Evolutionary conservation across 2,888 invertebrate genomes (phyloP).

Genomic region (Lithophane socia): DNA sequence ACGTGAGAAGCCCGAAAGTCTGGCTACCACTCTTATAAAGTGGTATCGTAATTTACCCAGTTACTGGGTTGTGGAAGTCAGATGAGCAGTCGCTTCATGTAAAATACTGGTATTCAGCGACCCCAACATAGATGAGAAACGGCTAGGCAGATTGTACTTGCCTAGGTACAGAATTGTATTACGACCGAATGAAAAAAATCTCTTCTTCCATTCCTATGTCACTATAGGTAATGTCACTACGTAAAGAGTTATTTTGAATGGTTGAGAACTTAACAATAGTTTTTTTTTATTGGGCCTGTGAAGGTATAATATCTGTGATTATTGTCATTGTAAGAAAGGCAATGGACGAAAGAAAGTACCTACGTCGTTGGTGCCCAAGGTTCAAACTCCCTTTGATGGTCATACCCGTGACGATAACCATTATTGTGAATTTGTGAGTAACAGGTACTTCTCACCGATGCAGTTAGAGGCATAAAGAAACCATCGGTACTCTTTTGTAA

Average conservation of each 20-base stretch:
- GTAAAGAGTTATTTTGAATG: not conserved
- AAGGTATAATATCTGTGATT: conserved; percentile 15
- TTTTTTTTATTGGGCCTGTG: not conserved
- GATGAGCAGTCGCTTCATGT: not conserved
- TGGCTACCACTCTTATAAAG: not conserved
- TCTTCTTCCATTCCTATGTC: not conserved
- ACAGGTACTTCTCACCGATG: conserved; percentile 9
- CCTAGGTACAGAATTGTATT: not conserved
- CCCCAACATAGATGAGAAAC: not conserved
- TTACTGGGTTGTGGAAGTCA: not conserved
- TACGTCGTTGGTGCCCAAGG: not conserved
- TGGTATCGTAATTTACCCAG: not conserved
- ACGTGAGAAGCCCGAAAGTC: no score
- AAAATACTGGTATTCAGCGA: not conserved
- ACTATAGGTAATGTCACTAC: not conserved
- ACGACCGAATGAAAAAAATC: not conserved
- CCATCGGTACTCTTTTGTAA: conserved; percentile 25
- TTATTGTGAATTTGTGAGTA: conserved; percentile 23
- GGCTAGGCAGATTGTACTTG: not conserved
- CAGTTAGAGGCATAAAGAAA: conserved; percentile 22
- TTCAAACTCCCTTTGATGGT: conserved; percentile 29
- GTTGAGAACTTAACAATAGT: not conserved
- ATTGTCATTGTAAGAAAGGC: conserved; percentile 10
- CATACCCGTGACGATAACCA: conserved; percentile 40
- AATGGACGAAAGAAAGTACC: conserved; percentile 9